Conservation (phyloP, 2,113 vertebrate genomes). For the Clarias gariepinus region DNA sequence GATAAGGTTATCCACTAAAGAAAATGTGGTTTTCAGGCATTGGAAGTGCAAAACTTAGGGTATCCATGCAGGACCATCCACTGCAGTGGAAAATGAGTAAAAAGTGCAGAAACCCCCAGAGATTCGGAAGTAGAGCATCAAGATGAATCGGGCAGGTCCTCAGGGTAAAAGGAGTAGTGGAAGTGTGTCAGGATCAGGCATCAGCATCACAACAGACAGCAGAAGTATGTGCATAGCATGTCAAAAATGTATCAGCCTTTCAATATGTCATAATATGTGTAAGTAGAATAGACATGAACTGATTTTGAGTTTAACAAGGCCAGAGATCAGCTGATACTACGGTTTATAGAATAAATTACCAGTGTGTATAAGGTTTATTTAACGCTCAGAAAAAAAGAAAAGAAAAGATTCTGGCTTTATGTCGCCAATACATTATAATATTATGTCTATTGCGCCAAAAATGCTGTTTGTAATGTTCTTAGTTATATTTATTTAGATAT, state of each 20-base stretch:
- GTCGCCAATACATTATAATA: too few relatives aligned
- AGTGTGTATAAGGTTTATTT: not conserved
- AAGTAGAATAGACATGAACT: not conserved
- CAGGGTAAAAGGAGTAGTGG: not conserved
- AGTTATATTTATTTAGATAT: too few relatives aligned
- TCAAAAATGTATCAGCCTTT: not conserved
- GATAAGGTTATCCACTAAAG: not conserved
- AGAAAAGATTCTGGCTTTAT: too few relatives aligned
- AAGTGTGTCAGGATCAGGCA: conserved; percentile 14
- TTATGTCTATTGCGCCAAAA: too few relatives aligned
- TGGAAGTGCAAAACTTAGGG: not conserved
- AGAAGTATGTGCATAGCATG: not conserved
- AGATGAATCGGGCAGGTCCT: not conserved
- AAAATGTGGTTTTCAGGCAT: not conserved
- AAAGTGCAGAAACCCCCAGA: not conserved
- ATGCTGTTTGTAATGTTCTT: too few relatives aligned
- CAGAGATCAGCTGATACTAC: not conserved
- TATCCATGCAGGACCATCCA: not conserved
- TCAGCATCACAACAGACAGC: not conserved
- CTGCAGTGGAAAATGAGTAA: not conserved
- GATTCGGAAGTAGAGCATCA: not conserved
- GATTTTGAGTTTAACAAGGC: not conserved
- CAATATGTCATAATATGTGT: not conserved
- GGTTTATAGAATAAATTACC: not conserved
- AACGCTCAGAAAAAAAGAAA: too few relatives aligned